Base-by-base conservation (phyloP, 2,888 invertebrate species). In the Leucoma salicis region DNA sequence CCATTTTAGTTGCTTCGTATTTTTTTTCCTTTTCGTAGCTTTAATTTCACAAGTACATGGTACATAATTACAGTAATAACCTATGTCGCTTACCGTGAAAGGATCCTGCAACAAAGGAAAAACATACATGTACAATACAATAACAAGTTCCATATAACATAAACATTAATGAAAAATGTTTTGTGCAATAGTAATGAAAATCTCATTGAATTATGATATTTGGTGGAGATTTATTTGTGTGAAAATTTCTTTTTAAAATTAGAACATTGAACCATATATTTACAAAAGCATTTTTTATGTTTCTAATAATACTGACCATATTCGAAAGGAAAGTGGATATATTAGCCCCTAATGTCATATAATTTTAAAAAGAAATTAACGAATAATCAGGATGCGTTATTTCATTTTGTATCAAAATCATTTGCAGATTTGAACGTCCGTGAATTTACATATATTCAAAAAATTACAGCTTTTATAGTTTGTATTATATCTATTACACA, bases 81-180 rank as follows among this genome's bases (percentile, higher is more conserved):
- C 4, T 38, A 37, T 38, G 27, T 39, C 31, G 77, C 91, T 88
- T 80, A 92, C 92, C 91, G 92, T 91, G 65, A 91, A 92, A 25
- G 92, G 92, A 74, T 92, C 92, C 92, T 92, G 91, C 69, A 92
- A 92, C 91, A 91, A 91, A 79, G 62, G 51, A 80, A 79, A 79
- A 67, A 42, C n/a, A n/a, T n/a, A n/a, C n/a, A n/a, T n/a, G n/a
- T n/a, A n/a, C n/a, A n/a, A n/a, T n/a, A n/a, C n/a, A n/a, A n/a
- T n/a, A n/a, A n/a, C n/a, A n/a, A n/a, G n/a, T n/a, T n/a, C n/a
- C n/a, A n/a, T n/a, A n/a, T n/a, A n/a, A n/a, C n/a, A n/a, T n/a
- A n/a, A n/a, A n/a, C n/a, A n/a, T n/a, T n/a, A n/a, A n/a, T n/a
- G n/a, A n/a, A n/a, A n/a, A n/a, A n/a, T n/a, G n/a, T n/a, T n/a